These are phyloP conservation scores for Alentia gelatinosa DNA, from an alignment of 2,888 invertebrate species.

Conservation along the genomic window DNA sequence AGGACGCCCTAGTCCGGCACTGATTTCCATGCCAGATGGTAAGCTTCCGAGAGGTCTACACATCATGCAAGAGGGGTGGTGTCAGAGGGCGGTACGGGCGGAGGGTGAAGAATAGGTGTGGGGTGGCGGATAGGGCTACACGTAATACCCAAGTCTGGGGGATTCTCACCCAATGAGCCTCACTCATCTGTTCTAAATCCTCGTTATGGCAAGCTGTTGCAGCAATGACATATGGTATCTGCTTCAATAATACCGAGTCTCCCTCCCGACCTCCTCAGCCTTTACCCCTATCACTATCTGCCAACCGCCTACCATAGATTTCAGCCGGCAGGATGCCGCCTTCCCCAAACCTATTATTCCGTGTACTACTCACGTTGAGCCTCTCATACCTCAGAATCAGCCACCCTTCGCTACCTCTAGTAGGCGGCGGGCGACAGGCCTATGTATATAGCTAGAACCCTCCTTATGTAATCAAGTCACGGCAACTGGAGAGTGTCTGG, in stretches of 20 bases:
- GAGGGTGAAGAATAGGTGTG: not conserved
- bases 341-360: conserved; percentile 25
- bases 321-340: not conserved
- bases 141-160: not conserved
- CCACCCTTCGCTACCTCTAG: not conserved
- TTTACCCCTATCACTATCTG: not conserved
- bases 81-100: not conserved
- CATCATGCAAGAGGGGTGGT: not conserved
- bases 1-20: not conserved
- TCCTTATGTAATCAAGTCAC: not conserved
- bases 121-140: not conserved
- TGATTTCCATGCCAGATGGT: not conserved
- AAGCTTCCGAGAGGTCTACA: not conserved
- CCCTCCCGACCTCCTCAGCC: not conserved
- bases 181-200: not conserved
- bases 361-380: conserved; percentile 5
- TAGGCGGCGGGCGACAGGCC: not conserved
- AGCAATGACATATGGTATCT: not conserved
- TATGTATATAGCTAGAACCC: not conserved
- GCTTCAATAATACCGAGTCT: not conserved
- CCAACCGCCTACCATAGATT: not conserved
- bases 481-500: not conserved
- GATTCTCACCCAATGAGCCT: not conserved
- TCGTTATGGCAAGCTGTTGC: not conserved
- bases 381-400: not conserved